Conservation (phyloP, 2,888 invertebrate genomes). For the Chymomyza procnemis region DNA sequence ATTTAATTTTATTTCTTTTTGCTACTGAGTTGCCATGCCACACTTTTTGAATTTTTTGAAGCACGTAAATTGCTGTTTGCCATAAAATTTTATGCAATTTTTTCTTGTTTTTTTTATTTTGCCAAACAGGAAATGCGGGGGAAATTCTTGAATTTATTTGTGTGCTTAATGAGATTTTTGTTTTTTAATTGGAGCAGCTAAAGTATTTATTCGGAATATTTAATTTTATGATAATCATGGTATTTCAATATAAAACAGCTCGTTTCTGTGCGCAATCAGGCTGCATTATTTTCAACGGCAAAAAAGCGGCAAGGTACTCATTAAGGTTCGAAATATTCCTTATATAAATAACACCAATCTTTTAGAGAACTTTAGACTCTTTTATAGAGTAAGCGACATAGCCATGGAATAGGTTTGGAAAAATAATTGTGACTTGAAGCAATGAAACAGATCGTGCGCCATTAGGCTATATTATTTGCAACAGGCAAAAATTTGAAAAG, state of each 20-base stretch:
- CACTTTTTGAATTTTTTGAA: not conserved
- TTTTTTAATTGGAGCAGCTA: not conserved
- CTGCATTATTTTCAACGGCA: not conserved
- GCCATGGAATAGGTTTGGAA: too few relatives aligned
- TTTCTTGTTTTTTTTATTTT: not conserved
- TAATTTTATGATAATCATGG: not conserved
- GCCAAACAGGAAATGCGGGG: not conserved
- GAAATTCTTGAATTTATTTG: not conserved
- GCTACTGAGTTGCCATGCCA: conserved; percentile 13
- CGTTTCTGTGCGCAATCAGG: not conserved
- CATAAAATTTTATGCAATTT: not conserved
- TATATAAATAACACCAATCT: too few relatives aligned
- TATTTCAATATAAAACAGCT: not conserved
- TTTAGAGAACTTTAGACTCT: too few relatives aligned
- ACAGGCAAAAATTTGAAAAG: too few relatives aligned
- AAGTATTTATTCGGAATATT: not conserved
- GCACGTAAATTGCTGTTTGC: not conserved
- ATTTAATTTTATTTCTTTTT: conserved; percentile 30
- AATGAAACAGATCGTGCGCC: too few relatives aligned
- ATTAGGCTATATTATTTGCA: too few relatives aligned
- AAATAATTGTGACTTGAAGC: too few relatives aligned
- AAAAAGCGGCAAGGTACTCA: too few relatives aligned
- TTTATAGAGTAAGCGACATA: too few relatives aligned
- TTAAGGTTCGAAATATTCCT: too few relatives aligned
- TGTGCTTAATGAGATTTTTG: not conserved